Conservation (phyloP, 30 jellyfish, hydroid and myxozoan genomes). For the Clytia hemisphaerica region DNA sequence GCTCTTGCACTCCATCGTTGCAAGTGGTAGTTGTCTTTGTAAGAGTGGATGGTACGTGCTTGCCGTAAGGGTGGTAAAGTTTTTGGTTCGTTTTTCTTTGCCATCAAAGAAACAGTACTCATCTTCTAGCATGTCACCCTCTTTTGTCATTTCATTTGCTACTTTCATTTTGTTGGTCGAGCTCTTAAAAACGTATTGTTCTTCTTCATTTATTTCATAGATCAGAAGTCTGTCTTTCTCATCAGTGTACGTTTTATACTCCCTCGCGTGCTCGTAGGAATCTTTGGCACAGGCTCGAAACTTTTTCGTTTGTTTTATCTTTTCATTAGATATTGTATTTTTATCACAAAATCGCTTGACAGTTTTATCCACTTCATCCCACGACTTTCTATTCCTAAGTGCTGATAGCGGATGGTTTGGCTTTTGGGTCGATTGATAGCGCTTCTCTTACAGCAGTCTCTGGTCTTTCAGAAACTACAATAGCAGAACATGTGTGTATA, state of each 20-base stretch:
- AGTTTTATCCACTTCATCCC: conserved; percentile 1
- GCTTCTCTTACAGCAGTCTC: background rate
- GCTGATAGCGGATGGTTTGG: conserved; percentile 1
- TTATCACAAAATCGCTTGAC: background rate
- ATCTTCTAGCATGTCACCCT: background rate
- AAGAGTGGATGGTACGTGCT: conserved; percentile 4
- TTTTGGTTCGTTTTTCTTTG: background rate
- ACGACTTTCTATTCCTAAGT: background rate
- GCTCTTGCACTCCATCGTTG: background rate
- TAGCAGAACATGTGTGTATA: background rate
- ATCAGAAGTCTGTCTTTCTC: background rate
- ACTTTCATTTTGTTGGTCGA: background rate
- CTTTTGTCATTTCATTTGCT: background rate
- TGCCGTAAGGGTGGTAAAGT: background rate
- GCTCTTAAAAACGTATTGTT: background rate
- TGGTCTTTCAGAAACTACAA: background rate
- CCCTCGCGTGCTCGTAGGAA: no score
- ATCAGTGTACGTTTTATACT: background rate
- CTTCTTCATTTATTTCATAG: no score
- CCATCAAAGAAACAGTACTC: background rate
- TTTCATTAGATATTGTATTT: no score
- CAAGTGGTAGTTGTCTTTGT: background rate
- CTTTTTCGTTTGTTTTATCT: no score
- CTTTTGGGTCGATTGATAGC: background rate
- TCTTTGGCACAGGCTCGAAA: no score